Percentiles rank a stretch among this genome's conserved stretches.
Evolutionary conservation across 2,113 vertebrate genomes (phyloP).

Genomic region (Lamprotornis superbus): DNA sequence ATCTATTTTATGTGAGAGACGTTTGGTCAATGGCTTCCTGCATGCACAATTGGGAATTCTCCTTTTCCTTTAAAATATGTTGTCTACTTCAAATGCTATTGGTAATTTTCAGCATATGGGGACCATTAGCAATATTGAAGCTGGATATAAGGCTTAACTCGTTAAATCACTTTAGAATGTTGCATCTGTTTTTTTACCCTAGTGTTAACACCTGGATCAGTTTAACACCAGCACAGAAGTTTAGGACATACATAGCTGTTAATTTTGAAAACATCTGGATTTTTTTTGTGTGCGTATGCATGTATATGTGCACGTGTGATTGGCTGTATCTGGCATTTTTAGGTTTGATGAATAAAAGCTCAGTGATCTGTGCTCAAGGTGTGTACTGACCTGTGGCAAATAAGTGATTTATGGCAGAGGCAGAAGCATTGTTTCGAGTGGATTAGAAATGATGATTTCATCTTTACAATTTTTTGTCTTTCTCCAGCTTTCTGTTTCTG

Average conservation of each 20-base stretch:
- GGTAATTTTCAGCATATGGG: constrained; percentile 68
- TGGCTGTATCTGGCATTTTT: constrained; percentile 28
- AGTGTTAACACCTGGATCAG: constrained; percentile 76
- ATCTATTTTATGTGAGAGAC: not conserved
- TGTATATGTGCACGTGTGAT: constrained; percentile 25
- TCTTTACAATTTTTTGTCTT: not conserved
- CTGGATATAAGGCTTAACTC: constrained; percentile 64
- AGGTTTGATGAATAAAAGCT: not conserved
- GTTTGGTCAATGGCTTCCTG: constrained; percentile 36
- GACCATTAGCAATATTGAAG: constrained; percentile 56
- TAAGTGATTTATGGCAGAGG: constrained; percentile 14
- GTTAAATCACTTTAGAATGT: constrained; percentile 67
- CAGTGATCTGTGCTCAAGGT: not conserved
- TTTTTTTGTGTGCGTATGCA: not conserved
- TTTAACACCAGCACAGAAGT: constrained; percentile 68
- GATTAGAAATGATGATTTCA: not conserved
- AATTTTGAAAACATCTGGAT: constrained; percentile 75
- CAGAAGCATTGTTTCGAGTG: not conserved
- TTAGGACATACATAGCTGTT: constrained; percentile 62
- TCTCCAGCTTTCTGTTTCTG: constrained; percentile 3
- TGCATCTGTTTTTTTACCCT: constrained; percentile 62
- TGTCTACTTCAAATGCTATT: constrained; percentile 36
- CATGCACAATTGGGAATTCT: constrained; percentile 24
- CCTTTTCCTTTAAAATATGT: constrained; percentile 39
- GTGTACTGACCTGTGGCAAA: constrained; percentile 12